Base-by-base conservation (phyloP, 1,140 invertebrate species). In the Ruditapes philippinarum region DNA sequence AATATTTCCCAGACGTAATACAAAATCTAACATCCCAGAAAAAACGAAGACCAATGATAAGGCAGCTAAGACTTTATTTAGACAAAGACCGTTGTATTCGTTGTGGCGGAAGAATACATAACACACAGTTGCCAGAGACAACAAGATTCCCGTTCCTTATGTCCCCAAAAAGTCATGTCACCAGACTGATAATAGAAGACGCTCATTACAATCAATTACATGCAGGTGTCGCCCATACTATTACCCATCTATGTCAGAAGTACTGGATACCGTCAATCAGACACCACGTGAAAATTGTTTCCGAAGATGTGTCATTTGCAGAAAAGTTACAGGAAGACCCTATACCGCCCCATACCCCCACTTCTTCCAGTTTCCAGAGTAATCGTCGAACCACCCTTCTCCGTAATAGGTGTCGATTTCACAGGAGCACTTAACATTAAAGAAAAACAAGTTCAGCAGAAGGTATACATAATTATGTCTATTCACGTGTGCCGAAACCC, bases 401-500 rank as follows among this genome's bases (percentile, higher is more conserved):
- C 36, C 22, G 40, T 80, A 19, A 86, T 51, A 38, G 88, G 90
- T 40, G 62, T 91, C 12, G 74, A 89, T 54, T 89, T 86, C 76
- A 65, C 88, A 25, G 90, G 90, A n/a, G 38, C 83, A n/a, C 57
- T 89, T 7, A 25, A 89, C 57, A 45, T 89, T 1, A 81, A 49
- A 40, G 36, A n/a, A n/a, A n/a, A n/a, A 83, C 17, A 40, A 42
- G 11, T 45, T 19, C 54, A 3, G 62, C 5, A 68, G 36, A 45
- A 14, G 68, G 36, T 19, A 9, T 22, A 51, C 28, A 22, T 79
- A 17, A 31, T n/a, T 60, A 38, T 80, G 54, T 25, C 33, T 80
- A 36, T 87, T 87, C 57, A 76, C 84, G 5, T 87, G 83, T 42
- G 65, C 83, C n/a, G 49, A 4, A 14, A 74, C 83, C 11, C 17